Evolutionary conservation across 2,113 vertebrate species (phyloP), one percentile per base, ranked within the genome.

Genomic region (Garra rufa): DNA sequence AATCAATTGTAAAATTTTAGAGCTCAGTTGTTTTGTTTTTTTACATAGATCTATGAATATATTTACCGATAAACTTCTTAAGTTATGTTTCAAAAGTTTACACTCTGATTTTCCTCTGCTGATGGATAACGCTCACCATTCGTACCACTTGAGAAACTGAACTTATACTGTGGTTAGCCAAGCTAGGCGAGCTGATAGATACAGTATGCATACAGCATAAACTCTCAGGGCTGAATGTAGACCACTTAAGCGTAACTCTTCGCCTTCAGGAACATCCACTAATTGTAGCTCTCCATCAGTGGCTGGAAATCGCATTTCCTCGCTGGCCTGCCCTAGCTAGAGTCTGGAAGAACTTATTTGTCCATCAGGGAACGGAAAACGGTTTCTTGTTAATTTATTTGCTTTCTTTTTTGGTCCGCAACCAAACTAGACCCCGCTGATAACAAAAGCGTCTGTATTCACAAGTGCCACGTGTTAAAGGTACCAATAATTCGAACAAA

Each of bases 151-250:
- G 41, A 80, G 4, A 81, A 67, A 67, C 79, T 69, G 79, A 81
- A 81, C 46, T 26, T 30, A 3, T n/a, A 30, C 77, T 80, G 43
- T 65, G 59, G 77, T 48, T 67, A 63, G 76, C 76, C 76, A 46
- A 30, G 55, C 43, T 44, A 13, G 17, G 28, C 30, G 75, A 59
- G 63, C 24, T 19, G 59, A 44, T 30, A 59, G 24, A 87, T 85
- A 48, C 57, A 61, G 59, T 44, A 24, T 73, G 63, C 59, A 44
- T 71, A 76, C 74, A 19, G 55, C 73, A 84, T 82, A 89, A 91
- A n/a, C n/a, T 90, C 92, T 94, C 93, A 92, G 93, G 92, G 89
- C 91, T 83, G 85, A 87, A 78, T 81, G 43, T 90, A 52, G 89
- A 92, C 91, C 92, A 91, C 91, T 90, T 83, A 59, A 43, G 46